Evolutionary conservation across 2,888 invertebrate species (phyloP), one percentile per base, ranked within the genome.

Genomic region (Aporophyla nigra): DNA sequence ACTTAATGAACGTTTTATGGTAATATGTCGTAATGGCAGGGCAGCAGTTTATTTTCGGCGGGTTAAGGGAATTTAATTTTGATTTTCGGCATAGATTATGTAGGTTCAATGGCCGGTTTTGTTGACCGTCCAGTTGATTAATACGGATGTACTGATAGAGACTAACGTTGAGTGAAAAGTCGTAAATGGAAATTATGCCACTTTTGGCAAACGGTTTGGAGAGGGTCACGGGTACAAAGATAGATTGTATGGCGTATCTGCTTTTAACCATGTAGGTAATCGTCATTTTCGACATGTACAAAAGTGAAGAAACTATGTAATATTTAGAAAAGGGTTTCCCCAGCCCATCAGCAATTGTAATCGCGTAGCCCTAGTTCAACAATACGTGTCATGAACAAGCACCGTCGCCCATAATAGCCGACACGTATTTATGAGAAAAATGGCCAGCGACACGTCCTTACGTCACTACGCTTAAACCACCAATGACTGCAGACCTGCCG

Each of bases 371-470:
- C 83, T 76, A 69, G 68, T 71, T 65, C 21, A 81, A 83, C 71
- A 85, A 76, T 74, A 70, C 68, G 69, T 82, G 83, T 77, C 85
- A 82, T 74, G 68, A 83, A 78, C 73, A 78, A 81, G 58, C 59
- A 62, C 68, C 49, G 73, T 71, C 33, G 74, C 56, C 71, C 74
- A 81, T 84, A 76, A 86, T 81, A 68, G 61, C 68, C 63, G 74
- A 73, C 83, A 70, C 77, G 66, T 72, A 84, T 85, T 85, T 77
- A 84, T 70, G 71, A 85, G 82, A 84, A 84, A 85, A 84, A 82
- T 85, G 74, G 63, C 65, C 61, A 72, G 69, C 65, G 74, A 80
- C 80, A 83, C 79, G 70, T 76, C 70, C 62, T 72, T 80, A 69
- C 66, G 69, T 74, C 82, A 74, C 75, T 70, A 46, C 46, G 69